Evolutionary conservation across 2,113 vertebrate genomes (phyloP).

Genomic region (Dermatemys mawii): DNA sequence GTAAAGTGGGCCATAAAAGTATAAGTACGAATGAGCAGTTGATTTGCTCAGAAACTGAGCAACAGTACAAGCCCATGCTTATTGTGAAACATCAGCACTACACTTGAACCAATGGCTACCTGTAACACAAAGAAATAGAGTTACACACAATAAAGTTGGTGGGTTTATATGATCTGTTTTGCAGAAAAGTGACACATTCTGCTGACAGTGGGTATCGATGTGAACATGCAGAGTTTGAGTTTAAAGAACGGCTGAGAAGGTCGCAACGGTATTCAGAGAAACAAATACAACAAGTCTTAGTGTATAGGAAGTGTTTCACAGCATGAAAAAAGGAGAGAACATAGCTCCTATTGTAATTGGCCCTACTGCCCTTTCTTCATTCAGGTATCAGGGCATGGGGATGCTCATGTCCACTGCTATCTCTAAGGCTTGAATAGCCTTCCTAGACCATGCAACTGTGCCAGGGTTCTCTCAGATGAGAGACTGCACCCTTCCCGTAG

Average conservation of each 20-base stretch:
- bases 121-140: background rate
- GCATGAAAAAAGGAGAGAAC: background rate
- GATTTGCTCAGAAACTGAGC: background rate
- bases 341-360: background rate
- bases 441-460: rapidly evolving
- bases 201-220: background rate
- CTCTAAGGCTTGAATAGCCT: background rate
- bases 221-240: background rate
- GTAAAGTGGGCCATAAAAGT: background rate
- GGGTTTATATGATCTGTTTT: background rate
- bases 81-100: background rate
- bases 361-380: background rate
- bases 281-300: background rate
- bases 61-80: rapidly evolving
- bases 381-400: background rate
- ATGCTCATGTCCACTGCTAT: background rate
- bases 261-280: background rate
- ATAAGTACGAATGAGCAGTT: background rate
- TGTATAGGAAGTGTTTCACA: background rate
- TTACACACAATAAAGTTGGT: background rate
- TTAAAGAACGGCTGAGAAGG: rapidly evolving
- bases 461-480: background rate
- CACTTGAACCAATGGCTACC: background rate
- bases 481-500: background rate
- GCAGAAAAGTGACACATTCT: background rate